phyloP scores from a whole-genome alignment of 2,113 vertebrate species.

The Lampris incognitus region DNA sequence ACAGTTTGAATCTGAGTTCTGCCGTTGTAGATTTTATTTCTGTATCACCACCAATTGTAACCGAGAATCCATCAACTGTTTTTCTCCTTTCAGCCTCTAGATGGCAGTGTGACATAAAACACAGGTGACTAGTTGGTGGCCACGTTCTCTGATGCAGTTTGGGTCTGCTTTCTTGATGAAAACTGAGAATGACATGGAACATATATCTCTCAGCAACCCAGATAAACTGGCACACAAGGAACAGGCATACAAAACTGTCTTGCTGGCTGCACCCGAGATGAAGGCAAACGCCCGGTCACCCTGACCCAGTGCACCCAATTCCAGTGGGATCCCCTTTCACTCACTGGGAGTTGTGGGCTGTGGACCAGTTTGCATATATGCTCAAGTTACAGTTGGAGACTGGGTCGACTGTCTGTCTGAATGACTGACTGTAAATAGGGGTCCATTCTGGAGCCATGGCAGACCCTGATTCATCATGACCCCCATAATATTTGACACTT shows the following conservation, averaged over 20 bases:
- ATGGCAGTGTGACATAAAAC: slow-evolving; percentile 41
- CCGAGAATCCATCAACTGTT: neutral
- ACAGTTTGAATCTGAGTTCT: no score
- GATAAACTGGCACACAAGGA: no score
- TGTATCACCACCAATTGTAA: no score
- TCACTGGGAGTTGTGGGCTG: slow-evolving; percentile 39
- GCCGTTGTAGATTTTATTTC: no score
- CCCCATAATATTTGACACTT: neutral
- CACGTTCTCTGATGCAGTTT: neutral
- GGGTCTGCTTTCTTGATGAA: neutral
- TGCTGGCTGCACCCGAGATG: slow-evolving; percentile 16
- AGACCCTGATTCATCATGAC: neutral
- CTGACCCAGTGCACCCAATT: slow-evolving; percentile 13
- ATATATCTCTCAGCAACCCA: no score
- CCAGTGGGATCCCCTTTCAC: slow-evolving; percentile 50
- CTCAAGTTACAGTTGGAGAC: slow-evolving; percentile 57
- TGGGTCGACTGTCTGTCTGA: slow-evolving; percentile 7
- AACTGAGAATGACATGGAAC: no score
- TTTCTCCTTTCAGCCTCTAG: slow-evolving; percentile 39
- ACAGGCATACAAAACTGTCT: neutral
- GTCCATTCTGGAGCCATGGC: slow-evolving; percentile 15
- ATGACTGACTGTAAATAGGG: neutral
- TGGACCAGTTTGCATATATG: slow-evolving; percentile 36
- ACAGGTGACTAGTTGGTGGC: neutral
- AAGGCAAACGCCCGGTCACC: neutral